A percentile compares a stretch with the other conserved stretches of the same genome.
These are phyloP conservation scores for Marcusenius ussheri DNA, from an alignment of 2,113 vertebrate genomes.

Conservation along the genomic window DNA sequence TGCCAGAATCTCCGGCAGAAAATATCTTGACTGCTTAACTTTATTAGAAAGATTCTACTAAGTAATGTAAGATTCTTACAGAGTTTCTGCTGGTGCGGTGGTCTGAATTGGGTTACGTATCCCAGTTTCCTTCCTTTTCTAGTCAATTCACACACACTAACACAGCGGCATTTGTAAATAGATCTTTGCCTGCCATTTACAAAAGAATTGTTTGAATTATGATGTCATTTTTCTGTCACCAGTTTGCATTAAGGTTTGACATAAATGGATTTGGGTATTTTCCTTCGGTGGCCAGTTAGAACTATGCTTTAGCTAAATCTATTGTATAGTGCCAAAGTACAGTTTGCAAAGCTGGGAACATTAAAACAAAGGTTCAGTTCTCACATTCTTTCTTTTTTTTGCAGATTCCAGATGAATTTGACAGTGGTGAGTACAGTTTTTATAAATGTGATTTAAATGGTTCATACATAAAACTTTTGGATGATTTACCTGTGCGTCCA, in stretches of 20 bases:
- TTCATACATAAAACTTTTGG: neutral
- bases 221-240: neutral
- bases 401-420: conserved; percentile 85
- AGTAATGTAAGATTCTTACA: neutral
- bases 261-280: neutral
- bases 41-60: too few relatives aligned
- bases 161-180: neutral
- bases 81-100: neutral
- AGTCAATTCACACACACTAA: neutral
- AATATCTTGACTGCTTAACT: neutral
- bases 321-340: neutral
- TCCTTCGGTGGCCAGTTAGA: neutral
- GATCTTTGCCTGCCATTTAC: neutral
- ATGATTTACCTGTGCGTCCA: neutral
- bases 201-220: neutral
- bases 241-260: neutral
- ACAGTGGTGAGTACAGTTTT: conserved; percentile 70
- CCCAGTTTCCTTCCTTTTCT: neutral
- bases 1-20: neutral
- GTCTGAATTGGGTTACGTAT: neutral
- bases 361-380: neutral
- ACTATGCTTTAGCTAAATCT: neutral
- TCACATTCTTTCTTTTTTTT: conserved; percentile 26
- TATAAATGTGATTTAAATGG: neutral
- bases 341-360: neutral